Evolutionary conservation across 1,140 invertebrate species (phyloP), one percentile per base, ranked within the genome.

Genomic region (Triops longicaudatus): DNA sequence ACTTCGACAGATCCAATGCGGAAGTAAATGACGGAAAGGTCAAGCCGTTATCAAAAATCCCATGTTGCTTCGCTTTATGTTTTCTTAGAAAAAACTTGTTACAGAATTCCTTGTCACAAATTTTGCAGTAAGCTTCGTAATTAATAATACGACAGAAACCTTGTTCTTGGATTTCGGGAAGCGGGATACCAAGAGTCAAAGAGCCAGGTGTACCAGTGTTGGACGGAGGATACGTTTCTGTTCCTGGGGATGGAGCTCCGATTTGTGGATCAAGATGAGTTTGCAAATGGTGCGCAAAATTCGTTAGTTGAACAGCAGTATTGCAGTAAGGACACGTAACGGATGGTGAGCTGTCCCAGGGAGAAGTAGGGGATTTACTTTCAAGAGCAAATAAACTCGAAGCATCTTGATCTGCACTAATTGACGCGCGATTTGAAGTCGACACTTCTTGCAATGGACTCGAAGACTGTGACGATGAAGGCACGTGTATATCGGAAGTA

Each of bases 21-120:
- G 26, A 37, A 72, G 50, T 28, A 71, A 28, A 73, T 37, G 31
- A 41, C 71, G 31, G 31, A 37, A 2, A 4, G 26, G 75, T 74
- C 7, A 26, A 7, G 41, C 72, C 72, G 27, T 78, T 74, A 1
- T 1, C 42, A 1, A 28, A 28, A 31, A 75, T 79, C n/a, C 75
- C 37, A 42, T 80, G 63, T 71, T 63, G 41, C 37, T 77, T 79
- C 71, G 84, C 78, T 79, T 87, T 87, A 82, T 88, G 87, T 26
- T 86, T 88, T 73, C 86, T 83, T 28, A 88, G 81, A 80, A 88
- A 88, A 80, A 88, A 88, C 79, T 88, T 88, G 81, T 89, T 89
- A 82, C 87, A 84, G 81, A 88, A 84, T 82, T 88, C 87, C 81
- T 88, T 88, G 78, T 86, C 84, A 80, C 87, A 88, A 27, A 88